A percentile compares a stretch with the other conserved stretches of the same genome.
Conservation (phyloP, 2,113 vertebrate species). For the Trinectes maculatus region DNA sequence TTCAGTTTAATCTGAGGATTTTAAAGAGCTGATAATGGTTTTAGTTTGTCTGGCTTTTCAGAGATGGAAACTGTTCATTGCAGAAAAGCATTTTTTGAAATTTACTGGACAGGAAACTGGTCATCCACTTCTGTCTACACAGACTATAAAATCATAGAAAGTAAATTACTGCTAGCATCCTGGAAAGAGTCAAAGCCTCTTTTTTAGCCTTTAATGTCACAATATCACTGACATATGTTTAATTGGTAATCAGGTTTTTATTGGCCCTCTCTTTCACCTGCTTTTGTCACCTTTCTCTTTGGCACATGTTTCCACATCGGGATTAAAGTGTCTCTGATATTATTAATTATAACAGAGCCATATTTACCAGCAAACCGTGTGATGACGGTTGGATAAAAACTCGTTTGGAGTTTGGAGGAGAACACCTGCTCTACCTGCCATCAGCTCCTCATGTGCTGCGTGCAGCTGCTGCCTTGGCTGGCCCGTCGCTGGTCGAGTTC, state of each 20-base stretch:
- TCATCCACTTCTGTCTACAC: constrained; percentile 4
- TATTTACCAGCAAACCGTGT: constrained; percentile 56
- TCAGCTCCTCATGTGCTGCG: constrained; percentile 63
- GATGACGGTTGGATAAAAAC: constrained; percentile 57
- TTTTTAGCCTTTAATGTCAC: constrained; percentile 67
- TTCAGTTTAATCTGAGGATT: neutral
- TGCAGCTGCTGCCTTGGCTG: constrained; percentile 61
- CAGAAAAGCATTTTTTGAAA: neutral
- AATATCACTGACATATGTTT: constrained; percentile 52
- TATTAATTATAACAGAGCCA: constrained; percentile 52
- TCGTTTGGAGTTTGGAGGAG: constrained; percentile 8
- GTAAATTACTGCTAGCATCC: constrained; percentile 18
- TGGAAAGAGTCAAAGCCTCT: constrained; percentile 48
- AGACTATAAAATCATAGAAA: constrained; percentile 15
- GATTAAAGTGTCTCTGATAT: constrained; percentile 64
- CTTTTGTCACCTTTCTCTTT: constrained; percentile 50
- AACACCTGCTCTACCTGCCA: constrained; percentile 77
- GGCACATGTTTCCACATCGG: constrained; percentile 36
- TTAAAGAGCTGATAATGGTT: constrained; percentile 6
- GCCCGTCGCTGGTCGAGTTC: constrained; percentile 41
- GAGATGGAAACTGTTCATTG: neutral
- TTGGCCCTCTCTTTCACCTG: constrained; percentile 33
- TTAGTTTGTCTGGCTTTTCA: constrained; percentile 11
- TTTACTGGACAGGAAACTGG: constrained; percentile 10
- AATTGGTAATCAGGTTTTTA: constrained; percentile 57